A percentile compares a stretch with the other conserved stretches of the same genome.
Conservation (phyloP, 2,888 invertebrate species). For the Plemyria rubiginata region DNA sequence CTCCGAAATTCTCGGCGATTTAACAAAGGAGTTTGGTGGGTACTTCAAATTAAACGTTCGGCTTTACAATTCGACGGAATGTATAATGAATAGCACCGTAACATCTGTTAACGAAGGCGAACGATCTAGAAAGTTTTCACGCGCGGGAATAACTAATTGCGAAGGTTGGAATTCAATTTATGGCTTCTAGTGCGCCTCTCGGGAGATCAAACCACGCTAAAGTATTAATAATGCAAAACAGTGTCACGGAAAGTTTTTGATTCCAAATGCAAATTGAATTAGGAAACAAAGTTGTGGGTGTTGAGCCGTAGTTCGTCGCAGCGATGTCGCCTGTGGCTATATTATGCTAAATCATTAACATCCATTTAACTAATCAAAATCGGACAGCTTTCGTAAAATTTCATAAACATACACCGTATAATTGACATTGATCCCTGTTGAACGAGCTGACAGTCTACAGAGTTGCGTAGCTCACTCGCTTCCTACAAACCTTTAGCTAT, state of each 20-base stretch:
- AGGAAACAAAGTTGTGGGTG: conserved; percentile 80
- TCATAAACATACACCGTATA: conserved; percentile 40
- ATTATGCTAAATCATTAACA: conserved; percentile 66
- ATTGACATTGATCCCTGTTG: conserved; percentile 32
- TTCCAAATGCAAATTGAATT: conserved; percentile 83
- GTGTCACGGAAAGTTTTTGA: conserved; percentile 85
- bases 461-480: conserved; percentile 7
- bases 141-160: conserved; percentile 85
- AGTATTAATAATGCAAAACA: conserved; percentile 85
- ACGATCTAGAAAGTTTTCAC: conserved; percentile 85
- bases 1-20: conserved; percentile 57
- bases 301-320: conserved; percentile 68
- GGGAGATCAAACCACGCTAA: conserved; percentile 81
- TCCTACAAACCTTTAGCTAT: conserved; percentile 13
- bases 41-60: conserved; percentile 85
- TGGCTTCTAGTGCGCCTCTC: conserved; percentile 82
- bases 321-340: conserved; percentile 67
- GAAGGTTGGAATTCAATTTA: conserved; percentile 85
- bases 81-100: conserved; percentile 85
- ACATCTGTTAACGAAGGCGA: conserved; percentile 85
- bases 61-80: conserved; percentile 84
- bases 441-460: conserved; percentile 10
- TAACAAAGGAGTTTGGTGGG: conserved; percentile 80
- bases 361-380: conserved; percentile 46
- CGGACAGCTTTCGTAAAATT: conserved; percentile 36